Conservation (phyloP, 2,113 vertebrate species). For the Acanthochromis polyacanthus region DNA sequence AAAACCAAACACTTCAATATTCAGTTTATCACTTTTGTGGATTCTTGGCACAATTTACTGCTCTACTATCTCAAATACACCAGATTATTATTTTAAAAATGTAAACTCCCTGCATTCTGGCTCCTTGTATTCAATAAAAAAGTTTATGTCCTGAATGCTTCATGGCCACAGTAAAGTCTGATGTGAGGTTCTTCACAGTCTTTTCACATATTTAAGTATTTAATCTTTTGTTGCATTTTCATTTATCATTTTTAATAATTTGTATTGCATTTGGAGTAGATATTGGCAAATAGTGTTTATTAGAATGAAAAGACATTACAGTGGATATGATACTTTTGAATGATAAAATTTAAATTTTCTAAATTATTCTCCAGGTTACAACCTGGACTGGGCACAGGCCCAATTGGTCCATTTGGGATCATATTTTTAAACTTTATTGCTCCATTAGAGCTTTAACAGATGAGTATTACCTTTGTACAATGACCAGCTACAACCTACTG, state of each 20-base stretch:
- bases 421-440: constrained; percentile 4
- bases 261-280: neutral
- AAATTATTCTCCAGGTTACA: neutral
- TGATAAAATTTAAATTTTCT: constrained; percentile 7
- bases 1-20: too few species aligned
- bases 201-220: neutral
- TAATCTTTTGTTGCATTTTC: neutral
- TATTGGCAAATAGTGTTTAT: neutral
- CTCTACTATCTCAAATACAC: constrained; percentile 1
- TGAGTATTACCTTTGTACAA: neutral
- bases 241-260: neutral
- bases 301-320: neutral
- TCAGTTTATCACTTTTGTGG: too few species aligned
- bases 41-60: neutral
- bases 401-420: constrained; percentile 34
- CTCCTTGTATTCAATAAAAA: neutral
- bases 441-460: constrained; percentile 4
- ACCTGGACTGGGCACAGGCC: constrained; percentile 5
- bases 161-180: constrained; percentile 1
- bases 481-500: neutral
- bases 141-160: constrained; percentile 12
- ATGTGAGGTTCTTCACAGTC: neutral
- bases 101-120: neutral
- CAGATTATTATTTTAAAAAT: neutral
- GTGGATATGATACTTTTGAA: neutral